Evolutionary conservation across 2,113 vertebrate genomes (phyloP).

Genomic region (Thunnus maccoyii): DNA sequence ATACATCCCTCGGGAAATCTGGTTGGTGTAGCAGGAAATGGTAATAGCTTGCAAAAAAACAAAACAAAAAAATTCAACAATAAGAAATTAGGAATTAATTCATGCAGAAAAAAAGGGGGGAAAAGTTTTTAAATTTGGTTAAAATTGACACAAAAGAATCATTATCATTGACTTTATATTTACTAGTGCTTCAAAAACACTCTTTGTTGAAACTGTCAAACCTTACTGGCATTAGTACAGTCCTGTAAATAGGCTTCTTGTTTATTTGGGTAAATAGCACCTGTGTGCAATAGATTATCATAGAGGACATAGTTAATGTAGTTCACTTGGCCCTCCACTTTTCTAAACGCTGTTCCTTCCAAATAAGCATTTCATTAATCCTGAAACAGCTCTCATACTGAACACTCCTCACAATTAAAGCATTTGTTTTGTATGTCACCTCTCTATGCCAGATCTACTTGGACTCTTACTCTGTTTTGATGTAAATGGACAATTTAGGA

Average conservation of each 20-base stretch:
- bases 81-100: background rate
- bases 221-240: background rate
- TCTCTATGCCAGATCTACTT: conserved; percentile 53
- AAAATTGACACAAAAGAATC: background rate
- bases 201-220: conserved; percentile 6
- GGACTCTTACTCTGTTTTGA: conserved; percentile 63
- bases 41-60: conserved; percentile 1
- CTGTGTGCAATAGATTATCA: conserved; percentile 7
- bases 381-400: conserved; percentile 15
- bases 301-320: conserved; percentile 18
- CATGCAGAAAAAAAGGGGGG: background rate
- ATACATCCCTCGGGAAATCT: conserved; percentile 5
- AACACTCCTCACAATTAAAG: conserved; percentile 45
- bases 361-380: conserved; percentile 62
- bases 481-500: conserved; percentile 67
- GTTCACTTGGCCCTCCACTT: conserved; percentile 29
- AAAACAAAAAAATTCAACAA: background rate
- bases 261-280: background rate
- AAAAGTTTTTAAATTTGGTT: too few relatives aligned
- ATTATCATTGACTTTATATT: background rate
- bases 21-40: background rate
- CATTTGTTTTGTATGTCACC: conserved; percentile 63
- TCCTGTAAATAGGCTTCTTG: background rate
- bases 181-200: background rate
- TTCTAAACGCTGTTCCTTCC: conserved; percentile 25